Percentiles rank a stretch among this genome's conserved stretches.
phyloP scores from a whole-genome alignment of 2,888 invertebrate genomes.

The Exocentrus adspersus region DNA sequence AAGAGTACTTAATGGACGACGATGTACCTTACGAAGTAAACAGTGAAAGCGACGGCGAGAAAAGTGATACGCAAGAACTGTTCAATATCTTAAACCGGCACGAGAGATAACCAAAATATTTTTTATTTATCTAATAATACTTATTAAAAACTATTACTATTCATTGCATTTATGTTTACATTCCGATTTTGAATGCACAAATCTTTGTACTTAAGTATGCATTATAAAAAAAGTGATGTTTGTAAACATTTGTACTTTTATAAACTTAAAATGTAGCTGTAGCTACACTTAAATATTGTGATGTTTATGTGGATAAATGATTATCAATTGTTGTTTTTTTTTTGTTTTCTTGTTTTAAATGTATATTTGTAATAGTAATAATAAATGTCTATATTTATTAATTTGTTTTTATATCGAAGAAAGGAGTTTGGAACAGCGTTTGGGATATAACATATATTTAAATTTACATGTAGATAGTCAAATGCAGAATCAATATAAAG shows the following conservation, averaged over 20 bases:
- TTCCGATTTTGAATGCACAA: neutral
- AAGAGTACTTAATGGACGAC: conserved; percentile 56
- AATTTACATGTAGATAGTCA: neutral
- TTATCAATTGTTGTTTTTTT: neutral
- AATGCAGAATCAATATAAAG: neutral
- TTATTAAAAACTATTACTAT: no score
- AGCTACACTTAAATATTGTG: neutral
- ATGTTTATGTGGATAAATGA: neutral
- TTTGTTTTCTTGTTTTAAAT: neutral
- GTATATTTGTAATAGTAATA: neutral
- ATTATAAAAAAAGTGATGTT: neutral
- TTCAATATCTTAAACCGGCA: conserved; percentile 64
- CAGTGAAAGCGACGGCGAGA: conserved; percentile 59
- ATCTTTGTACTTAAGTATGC: neutral
- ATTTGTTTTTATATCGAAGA: no score
- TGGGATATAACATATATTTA: neutral
- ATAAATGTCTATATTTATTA: neutral
- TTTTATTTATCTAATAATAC: no score
- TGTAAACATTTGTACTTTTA: conserved; percentile 1
- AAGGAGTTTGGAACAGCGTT: no score
- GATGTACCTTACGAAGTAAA: conserved; percentile 43
- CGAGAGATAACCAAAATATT: conserved; percentile 54
- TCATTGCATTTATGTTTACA: no score
- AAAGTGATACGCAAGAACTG: conserved; percentile 65
- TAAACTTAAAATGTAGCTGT: neutral